A percentile compares a stretch with the other conserved stretches of the same genome.
These are phyloP conservation scores for Zaprionus camerounensis DNA, from an alignment of 1,140 invertebrate genomes.

Conservation along the genomic window DNA sequence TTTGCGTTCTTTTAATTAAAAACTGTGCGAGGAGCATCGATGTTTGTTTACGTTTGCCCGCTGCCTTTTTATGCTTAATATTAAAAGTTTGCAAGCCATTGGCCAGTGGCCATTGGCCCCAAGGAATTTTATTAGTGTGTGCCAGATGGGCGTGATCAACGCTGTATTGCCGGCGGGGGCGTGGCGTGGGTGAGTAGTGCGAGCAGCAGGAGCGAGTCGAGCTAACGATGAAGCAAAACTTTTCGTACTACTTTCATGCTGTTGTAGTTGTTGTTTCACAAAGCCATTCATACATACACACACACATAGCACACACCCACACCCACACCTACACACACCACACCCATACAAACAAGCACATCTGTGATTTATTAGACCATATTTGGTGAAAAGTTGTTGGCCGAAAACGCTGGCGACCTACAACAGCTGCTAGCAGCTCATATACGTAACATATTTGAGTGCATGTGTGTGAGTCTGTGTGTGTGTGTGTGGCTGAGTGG, in stretches of 20 bases:
- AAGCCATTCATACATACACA: conserved; percentile 23
- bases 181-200: too few species aligned
- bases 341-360: conserved; percentile 32
- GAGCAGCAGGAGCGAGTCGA: background rate
- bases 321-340: background rate
- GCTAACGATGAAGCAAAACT: conserved; percentile 41
- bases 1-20: conserved; percentile 71
- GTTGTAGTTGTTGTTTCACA: conserved; percentile 36
- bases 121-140: conserved; percentile 53
- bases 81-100: conserved; percentile 43
- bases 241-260: conserved; percentile 24
- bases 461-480: background rate
- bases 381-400: conserved; percentile 60
- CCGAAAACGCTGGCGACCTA: conserved; percentile 35
- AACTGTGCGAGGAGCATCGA: conserved; percentile 37
- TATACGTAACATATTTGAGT: conserved; percentile 20
- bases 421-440: conserved; percentile 48
- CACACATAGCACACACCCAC: background rate
- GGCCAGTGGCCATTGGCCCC: conserved; percentile 8
- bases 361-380: conserved; percentile 60
- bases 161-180: conserved; percentile 18
- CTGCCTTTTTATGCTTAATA: conserved; percentile 42
- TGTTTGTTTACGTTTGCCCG: conserved; percentile 47
- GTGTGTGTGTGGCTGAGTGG: conserved; percentile 1
- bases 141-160: conserved; percentile 49